phyloP scores from a whole-genome alignment of 2,113 vertebrate genomes.

The Prinia subflava region DNA sequence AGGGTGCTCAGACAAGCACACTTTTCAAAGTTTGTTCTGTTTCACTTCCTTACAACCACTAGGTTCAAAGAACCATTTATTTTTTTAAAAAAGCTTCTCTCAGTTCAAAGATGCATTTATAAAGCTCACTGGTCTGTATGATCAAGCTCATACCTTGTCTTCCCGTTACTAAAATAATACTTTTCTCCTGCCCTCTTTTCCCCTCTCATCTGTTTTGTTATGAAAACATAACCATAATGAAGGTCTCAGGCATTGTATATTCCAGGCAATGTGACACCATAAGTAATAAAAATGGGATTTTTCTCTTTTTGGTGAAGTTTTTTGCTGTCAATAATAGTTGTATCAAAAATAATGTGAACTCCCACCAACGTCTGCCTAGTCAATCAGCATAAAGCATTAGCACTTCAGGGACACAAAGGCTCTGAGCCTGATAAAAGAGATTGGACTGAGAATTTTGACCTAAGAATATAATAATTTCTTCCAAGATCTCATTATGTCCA shows the following conservation, averaged over 20 bases:
- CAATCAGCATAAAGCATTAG: constrained; percentile 66
- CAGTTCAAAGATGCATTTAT: constrained; percentile 65
- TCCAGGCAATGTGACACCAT: neutral
- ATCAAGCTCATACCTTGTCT: constrained; percentile 63
- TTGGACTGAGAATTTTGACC: constrained; percentile 64
- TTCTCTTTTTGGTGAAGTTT: neutral
- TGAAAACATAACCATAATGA: constrained; percentile 32
- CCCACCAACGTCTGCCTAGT: constrained; percentile 29
- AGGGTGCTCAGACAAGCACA: constrained; percentile 68
- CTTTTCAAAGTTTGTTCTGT: constrained; percentile 70
- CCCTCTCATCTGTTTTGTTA: constrained; percentile 3
- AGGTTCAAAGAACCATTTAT: constrained; percentile 72
- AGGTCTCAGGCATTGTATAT: constrained; percentile 8
- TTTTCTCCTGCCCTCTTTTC: neutral
- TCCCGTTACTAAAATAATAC: constrained; percentile 67
- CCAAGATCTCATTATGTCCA: constrained; percentile 63
- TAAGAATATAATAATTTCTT: constrained; percentile 71
- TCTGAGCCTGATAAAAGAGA: constrained; percentile 47
- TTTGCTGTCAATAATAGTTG: constrained; percentile 59
- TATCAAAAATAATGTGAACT: constrained; percentile 53
- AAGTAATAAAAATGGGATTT: constrained; percentile 26
- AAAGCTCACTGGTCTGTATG: constrained; percentile 26
- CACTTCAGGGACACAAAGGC: constrained; percentile 64
- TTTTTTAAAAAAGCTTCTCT: neutral
- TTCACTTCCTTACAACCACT: constrained; percentile 67